Base-by-base conservation (phyloP, 2,113 vertebrate genomes). In the Rynchops niger region DNA sequence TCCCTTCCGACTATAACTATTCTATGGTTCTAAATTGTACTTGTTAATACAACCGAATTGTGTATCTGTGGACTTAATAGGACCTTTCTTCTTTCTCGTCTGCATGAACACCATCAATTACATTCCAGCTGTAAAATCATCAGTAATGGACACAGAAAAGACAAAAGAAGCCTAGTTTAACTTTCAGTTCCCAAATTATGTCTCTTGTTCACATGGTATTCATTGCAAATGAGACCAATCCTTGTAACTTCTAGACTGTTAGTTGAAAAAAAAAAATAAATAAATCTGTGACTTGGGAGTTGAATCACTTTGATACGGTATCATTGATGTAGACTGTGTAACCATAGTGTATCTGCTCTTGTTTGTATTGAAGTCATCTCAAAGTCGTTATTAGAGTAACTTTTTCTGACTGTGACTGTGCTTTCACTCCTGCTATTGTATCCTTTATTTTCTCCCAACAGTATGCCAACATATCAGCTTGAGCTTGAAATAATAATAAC, bases 401-500 rank as follows among this genome's bases (percentile, higher is more conserved):
- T 92, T 96, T 83, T 90, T 92, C 85, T 86, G 77, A 34, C 76
- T 66, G 12, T 59, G 38, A 86, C 32, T 79, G 26, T 91, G 40
- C 59, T 97, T 95, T 94, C 65, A 63, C 12, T 93, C 52, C 53
- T 84, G 53, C 59, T 95, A 8, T 90, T 88, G 67, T 95, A 73
- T 69, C 78, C 53, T 95, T 82, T 82, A 66, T 80, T 69, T 86
- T 53, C 69, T 93, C 47, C 65, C 26, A 77, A 45, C 19, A 59
- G n/a, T 62, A 70, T 40, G 76, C 49, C 45, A 87, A 58, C 32
- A 2, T 77, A 94, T 38, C 66, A 93, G 56, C 71, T 79, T 94
- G 52, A 80, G 62, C 73, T 80, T 93, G 87, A 90, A 95, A 95
- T 94, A 96, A 93, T 88, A 97, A 95, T 91, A 95, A 74, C 78